Conservation (phyloP, 2,113 vertebrate genomes). For the Lamprologus ornatipinnis region DNA sequence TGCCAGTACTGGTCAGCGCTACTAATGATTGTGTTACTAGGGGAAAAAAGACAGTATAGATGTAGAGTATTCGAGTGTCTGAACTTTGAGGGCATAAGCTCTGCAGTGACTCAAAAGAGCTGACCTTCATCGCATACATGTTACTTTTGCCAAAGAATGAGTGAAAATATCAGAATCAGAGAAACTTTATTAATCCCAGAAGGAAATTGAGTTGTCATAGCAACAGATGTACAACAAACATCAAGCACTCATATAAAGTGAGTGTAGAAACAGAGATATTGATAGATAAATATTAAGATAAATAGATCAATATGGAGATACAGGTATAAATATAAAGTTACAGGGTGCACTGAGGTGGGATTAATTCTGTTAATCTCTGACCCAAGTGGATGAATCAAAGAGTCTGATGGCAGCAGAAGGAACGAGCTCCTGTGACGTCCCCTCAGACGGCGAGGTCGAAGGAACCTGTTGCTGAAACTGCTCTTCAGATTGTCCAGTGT, state of each 20-base stretch:
- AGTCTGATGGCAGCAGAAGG: background rate
- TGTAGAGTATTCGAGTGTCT: fast-evolving
- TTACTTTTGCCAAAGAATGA: background rate
- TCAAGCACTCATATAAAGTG: background rate
- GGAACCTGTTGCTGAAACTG: background rate
- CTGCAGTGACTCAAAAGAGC: background rate
- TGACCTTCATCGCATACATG: fast-evolving
- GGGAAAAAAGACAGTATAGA: fast-evolving
- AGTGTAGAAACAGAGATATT: background rate
- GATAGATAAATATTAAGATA: background rate
- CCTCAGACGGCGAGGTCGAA: background rate
- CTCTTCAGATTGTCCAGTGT: background rate
- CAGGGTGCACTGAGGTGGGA: fast-evolving
- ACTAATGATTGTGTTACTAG: no score
- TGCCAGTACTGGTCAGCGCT: no score
- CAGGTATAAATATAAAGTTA: no score
- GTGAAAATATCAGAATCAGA: background rate
- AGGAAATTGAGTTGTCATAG: background rate
- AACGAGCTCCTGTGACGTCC: background rate
- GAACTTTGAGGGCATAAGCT: fast-evolving
- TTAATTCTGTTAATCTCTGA: no score
- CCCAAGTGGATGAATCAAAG: background rate
- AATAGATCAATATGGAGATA: fast-evolving
- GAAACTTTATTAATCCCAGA: background rate
- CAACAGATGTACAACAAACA: background rate